Evolutionary conservation across 1,140 invertebrate genomes (phyloP), one percentile per base, ranked within the genome.

Genomic region (Ips nitidus): DNA sequence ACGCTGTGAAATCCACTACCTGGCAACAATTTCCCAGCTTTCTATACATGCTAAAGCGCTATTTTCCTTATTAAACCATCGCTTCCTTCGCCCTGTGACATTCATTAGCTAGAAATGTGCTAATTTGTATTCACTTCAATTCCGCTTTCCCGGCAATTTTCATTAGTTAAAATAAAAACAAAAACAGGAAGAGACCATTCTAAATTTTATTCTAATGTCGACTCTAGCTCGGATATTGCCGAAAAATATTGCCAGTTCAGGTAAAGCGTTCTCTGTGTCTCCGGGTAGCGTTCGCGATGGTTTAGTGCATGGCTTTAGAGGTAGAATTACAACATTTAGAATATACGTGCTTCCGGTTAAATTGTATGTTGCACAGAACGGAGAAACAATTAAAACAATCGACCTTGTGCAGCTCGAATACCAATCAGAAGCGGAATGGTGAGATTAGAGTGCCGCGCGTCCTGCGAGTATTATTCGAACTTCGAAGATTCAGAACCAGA

Each of bases 201-300:
- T 63, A 63, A 70, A 70, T 68, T 68, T 60, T 60, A 68, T 68
- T 68, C 66, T 68, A 68, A 68, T 68, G 66, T 68, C 66, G 64
- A 57, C 53, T 57, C 53, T 57, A 66, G 64, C 64, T 66, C 41
- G 66, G 57, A 68, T 68, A 68, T 59, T 60, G 58, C 57, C 57
- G 66, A 68, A 68, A 68, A 68, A 68, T 68, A 60, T 68, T 41
- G 66, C 66, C 41, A 45, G 64, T 66, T 66, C 64, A 66, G 64
- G 64, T 66, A 58, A 58, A 60, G 56, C 58, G 57, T 43, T 59
- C 45, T 60, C 53, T 40, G 64, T 58, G 64, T 66, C 64, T 66
- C 64, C 55, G 64, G 64, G 55, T 52, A 53, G 57, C 57, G 47
- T 60, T 62, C 53, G 57, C 41, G 68, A 70, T 70, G 60, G 68